Percentiles rank a stretch among this genome's conserved stretches.
phyloP scores from a whole-genome alignment of 2,888 invertebrate species.

The Cantharis nigra region DNA sequence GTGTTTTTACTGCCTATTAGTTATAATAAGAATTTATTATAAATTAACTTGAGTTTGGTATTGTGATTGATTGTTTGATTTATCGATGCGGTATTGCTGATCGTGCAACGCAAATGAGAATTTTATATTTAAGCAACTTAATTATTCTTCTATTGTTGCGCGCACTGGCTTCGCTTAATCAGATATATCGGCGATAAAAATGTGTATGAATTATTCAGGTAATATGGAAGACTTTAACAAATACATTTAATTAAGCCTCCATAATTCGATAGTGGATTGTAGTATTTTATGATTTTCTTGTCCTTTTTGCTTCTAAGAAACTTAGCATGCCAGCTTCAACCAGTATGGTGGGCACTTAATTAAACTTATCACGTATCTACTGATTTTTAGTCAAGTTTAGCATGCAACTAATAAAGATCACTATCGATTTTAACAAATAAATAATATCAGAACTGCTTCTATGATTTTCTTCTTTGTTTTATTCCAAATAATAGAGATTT shows the following conservation, averaged over 20 bases:
- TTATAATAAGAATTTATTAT: slow-evolving; percentile 24
- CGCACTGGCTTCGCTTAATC: neutral
- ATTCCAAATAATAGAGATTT: no score
- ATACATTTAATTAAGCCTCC: neutral
- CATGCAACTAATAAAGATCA: slow-evolving; percentile 14
- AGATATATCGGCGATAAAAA: neutral
- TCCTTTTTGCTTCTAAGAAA: slow-evolving; percentile 30
- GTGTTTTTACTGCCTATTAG: slow-evolving; percentile 15
- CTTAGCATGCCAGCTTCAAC: slow-evolving; percentile 34
- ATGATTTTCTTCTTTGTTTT: no score
- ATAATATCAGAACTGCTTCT: neutral
- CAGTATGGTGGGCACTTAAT: slow-evolving; percentile 33
- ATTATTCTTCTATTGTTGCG: neutral
- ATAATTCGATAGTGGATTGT: slow-evolving; percentile 17
- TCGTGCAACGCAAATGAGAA: neutral
- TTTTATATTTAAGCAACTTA: neutral
- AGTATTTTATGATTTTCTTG: slow-evolving; percentile 36
- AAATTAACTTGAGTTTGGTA: slow-evolving; percentile 15
- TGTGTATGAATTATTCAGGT: neutral
- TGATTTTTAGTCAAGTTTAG: slow-evolving; percentile 18
- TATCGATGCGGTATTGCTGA: slow-evolving; percentile 4
- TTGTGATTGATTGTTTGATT: slow-evolving; percentile 31
- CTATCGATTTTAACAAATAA: neutral
- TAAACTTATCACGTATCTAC: slow-evolving; percentile 35
- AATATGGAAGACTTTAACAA: slow-evolving; percentile 5